Conservation (phyloP, 2,113 vertebrate species). For the Rhodinocichla rosea region DNA sequence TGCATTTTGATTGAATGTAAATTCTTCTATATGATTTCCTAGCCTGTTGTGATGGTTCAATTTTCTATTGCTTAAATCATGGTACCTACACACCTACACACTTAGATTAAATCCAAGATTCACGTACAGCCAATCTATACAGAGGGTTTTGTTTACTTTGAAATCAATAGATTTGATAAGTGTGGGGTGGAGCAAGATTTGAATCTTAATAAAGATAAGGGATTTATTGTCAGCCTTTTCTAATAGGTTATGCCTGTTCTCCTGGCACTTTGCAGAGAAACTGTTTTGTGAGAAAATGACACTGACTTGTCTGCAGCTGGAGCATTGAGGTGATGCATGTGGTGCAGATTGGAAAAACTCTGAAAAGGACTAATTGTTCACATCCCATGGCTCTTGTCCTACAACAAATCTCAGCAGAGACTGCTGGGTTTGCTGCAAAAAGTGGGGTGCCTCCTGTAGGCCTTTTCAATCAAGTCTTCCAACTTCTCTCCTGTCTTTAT, state of each 20-base stretch:
- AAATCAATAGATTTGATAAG: neutral
- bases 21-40: neutral
- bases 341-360: neutral
- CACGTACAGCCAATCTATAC: neutral
- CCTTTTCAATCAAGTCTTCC: neutral
- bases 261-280: neutral
- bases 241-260: neutral
- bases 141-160: conserved; percentile 10
- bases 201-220: conserved; percentile 18
- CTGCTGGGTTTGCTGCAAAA: neutral
- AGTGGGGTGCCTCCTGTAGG: neutral
- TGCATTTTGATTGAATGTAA: neutral
- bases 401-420: neutral
- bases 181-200: conserved; percentile 17
- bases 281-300: neutral
- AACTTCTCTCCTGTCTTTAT: neutral
- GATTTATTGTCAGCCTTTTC: neutral
- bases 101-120: neutral
- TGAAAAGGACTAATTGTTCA: neutral
- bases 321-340: neutral
- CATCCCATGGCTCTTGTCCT: neutral
- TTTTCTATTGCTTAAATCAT: neutral
- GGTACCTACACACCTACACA: neutral
- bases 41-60: neutral
- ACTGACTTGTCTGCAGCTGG: neutral